Evolutionary conservation across 2,797 vertebrate species (phyloP).

Genomic region (Urophycis tenuis): DNA sequence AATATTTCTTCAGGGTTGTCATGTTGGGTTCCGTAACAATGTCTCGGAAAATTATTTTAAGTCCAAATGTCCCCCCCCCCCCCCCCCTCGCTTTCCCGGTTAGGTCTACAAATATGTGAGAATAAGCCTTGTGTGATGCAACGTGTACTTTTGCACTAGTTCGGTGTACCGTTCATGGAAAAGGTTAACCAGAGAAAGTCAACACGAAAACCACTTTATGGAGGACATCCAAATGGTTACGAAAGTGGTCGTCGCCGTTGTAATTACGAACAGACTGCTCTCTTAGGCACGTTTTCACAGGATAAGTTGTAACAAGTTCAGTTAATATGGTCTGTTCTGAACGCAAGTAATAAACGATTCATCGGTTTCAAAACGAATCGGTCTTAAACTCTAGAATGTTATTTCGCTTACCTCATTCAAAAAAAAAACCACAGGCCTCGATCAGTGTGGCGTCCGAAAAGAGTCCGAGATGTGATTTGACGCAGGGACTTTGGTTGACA

Average conservation of each 20-base stretch:
- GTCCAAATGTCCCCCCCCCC: neutral
- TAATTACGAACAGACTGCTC: neutral
- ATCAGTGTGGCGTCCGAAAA: neutral
- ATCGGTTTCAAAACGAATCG: too few species aligned
- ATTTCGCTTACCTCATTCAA: slow-evolving; percentile 2
- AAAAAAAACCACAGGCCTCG: neutral
- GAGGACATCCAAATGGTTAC: neutral
- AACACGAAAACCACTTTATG: neutral
- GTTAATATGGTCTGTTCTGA: neutral
- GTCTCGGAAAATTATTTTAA: neutral
- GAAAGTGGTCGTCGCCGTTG: neutral
- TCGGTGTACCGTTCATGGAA: neutral
- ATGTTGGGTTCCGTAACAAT: neutral
- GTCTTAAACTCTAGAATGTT: neutral
- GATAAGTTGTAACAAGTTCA: neutral
- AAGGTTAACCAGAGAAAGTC: neutral
- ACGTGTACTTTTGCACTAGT: slow-evolving; percentile 3
- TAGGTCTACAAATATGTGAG: neutral
- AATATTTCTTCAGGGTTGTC: neutral
- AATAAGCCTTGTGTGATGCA: neutral
- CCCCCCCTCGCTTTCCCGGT: too few species aligned
- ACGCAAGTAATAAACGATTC: neutral
- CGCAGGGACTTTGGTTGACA: neutral
- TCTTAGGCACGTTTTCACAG: neutral
- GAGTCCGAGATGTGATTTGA: neutral